Evolutionary conservation across 2,888 invertebrate genomes (phyloP).

Genomic region (Lycaena phlaeas): DNA sequence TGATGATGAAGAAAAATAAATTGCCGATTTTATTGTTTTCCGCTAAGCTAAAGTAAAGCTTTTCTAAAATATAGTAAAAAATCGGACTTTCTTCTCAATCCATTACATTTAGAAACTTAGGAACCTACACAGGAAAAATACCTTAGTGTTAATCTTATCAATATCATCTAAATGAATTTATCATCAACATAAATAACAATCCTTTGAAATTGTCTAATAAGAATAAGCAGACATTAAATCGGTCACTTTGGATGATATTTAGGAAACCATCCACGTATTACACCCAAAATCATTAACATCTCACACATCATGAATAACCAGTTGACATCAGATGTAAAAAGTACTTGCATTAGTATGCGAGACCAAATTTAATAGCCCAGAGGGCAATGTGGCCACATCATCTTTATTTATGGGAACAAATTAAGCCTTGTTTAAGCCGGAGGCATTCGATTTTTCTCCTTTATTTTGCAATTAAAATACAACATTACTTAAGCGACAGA

Average conservation of each 20-base stretch:
- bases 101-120: too few species aligned
- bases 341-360: constrained; percentile 23
- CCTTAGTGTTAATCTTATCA: too few species aligned
- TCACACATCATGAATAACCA: constrained; percentile 23
- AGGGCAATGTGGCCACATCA: constrained; percentile 47
- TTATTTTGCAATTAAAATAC: constrained; percentile 52
- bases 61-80: too few species aligned
- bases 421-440: constrained; percentile 49
- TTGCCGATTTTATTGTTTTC: too few species aligned
- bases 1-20: too few species aligned
- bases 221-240: constrained; percentile 9
- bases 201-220: neutral
- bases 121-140: too few species aligned
- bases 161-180: too few species aligned
- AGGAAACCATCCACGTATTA: constrained; percentile 13
- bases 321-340: constrained; percentile 23
- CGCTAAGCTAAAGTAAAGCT: too few species aligned
- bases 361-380: constrained; percentile 27
- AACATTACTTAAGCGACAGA: constrained; percentile 50
- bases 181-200: too few species aligned
- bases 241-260: constrained; percentile 7
- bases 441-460: constrained; percentile 52
- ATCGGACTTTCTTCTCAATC: too few species aligned
- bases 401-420: constrained; percentile 60
- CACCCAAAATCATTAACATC: constrained; percentile 18